Evolutionary conservation across 2,888 invertebrate genomes (phyloP), one percentile per base, ranked within the genome.

Genomic region (Drepanosiphum platanoidis): DNA sequence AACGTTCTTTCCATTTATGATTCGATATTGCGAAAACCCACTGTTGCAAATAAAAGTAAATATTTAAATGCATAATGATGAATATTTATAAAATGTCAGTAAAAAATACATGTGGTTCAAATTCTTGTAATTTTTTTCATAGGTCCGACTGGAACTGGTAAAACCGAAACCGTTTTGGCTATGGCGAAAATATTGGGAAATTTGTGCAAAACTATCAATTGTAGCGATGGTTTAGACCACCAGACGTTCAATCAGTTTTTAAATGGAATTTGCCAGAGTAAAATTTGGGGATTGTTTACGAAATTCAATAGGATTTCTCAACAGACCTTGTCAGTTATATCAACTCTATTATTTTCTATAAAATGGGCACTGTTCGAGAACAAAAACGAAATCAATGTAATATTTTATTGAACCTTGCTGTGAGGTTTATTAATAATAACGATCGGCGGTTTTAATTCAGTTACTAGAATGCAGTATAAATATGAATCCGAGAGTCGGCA

Each of bases 201-300:
- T 0, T 90, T 96, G 0, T 96, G 95, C 88, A 92, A 96, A 52
- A 95, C 96, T 3, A 97, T 97, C 0, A 96, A 97, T 90, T 97
- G 97, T 89, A 97, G 97, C 0, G 97, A 97, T 90, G 96, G 96
- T 30, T 96, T 97, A 96, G 96, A 97, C 90, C 95, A 94, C 89
- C 93, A 94, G 87, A 95, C 96, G 4, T 93, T 96, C 77, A 94
- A 94, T 13, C 93, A 93, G 58, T 95, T 94, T 87, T 90, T 96
- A 5, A 93, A 94, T 0, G 93, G 96, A 1, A 90, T 96, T 79
- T 94, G 94, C 86, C 95, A 95, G 89, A 95, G 95, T 89, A 97
- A 97, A 0, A 96, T 97, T 7, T 97, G 97, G 97, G 97, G 97
- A 1, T 97, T 97, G 89, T 97, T 97, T 89, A 97, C 97, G 88